Percentiles rank a stretch among this genome's conserved stretches.
These are phyloP conservation scores for Passer domesticus DNA, from an alignment of 2,113 vertebrate genomes.

Conservation along the genomic window DNA sequence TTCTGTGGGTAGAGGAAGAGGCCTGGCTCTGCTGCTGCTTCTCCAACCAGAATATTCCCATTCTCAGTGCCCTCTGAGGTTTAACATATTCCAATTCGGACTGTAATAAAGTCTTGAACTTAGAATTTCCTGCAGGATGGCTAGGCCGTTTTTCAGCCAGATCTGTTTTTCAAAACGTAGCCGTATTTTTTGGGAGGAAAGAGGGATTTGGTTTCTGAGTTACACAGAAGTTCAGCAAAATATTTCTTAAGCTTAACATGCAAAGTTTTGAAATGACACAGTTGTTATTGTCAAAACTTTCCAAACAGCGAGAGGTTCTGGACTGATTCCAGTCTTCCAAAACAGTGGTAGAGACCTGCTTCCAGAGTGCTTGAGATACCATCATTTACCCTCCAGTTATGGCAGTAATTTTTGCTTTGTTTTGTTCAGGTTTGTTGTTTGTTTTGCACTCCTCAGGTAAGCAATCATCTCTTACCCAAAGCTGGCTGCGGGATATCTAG, in stretches of 20 bases:
- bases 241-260: constrained; percentile 19
- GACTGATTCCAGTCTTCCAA: constrained; percentile 40
- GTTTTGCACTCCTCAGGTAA: background rate
- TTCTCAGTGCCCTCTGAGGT: background rate
- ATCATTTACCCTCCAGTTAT: background rate
- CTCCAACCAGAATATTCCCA: constrained; percentile 25
- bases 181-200: background rate
- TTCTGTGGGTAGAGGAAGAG: background rate
- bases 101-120: constrained; percentile 9
- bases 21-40: background rate
- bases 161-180: background rate
- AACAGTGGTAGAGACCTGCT: background rate
- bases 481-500: background rate
- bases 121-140: constrained; percentile 17
- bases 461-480: background rate
- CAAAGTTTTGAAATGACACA: constrained; percentile 47
- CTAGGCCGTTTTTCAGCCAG: background rate
- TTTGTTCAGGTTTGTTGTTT: background rate
- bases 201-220: constrained; percentile 29
- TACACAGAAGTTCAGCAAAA: constrained; percentile 46
- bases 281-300: constrained; percentile 53
- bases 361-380: background rate
- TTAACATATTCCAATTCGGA: constrained; percentile 31
- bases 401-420: background rate
- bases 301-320: constrained; percentile 1